Evolutionary conservation across 1,140 invertebrate genomes (phyloP).

Genomic region (Formica selysi): DNA sequence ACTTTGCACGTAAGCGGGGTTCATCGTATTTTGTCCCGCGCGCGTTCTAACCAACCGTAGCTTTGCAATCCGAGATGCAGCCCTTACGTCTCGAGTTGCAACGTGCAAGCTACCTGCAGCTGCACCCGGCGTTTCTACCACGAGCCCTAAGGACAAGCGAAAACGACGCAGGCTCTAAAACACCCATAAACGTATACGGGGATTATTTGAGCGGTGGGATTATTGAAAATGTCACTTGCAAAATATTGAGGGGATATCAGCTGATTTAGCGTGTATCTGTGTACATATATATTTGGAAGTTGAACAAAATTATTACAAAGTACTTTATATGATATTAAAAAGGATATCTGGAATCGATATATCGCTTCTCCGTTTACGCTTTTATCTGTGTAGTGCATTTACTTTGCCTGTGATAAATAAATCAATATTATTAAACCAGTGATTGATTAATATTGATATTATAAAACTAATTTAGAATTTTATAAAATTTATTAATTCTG

Average conservation of each 20-base stretch:
- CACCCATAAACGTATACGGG: constrained; percentile 33
- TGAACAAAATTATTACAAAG: constrained; percentile 20
- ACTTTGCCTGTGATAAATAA: background rate
- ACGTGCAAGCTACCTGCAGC: constrained; percentile 44
- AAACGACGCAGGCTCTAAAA: constrained; percentile 60
- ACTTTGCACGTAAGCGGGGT: constrained; percentile 1
- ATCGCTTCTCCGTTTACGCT: background rate
- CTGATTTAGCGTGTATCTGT: background rate
- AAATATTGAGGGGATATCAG: constrained; percentile 51
- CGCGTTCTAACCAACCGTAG: constrained; percentile 50
- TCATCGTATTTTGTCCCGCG: constrained; percentile 52
- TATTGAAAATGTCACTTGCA: constrained; percentile 64
- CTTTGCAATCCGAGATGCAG: constrained; percentile 62
- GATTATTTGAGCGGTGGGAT: constrained; percentile 65
- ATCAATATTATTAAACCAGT: background rate
- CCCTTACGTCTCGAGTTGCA: constrained; percentile 62
- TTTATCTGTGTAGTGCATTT: background rate
- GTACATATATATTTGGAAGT: background rate
- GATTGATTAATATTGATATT: background rate
- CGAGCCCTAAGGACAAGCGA: constrained; percentile 45
- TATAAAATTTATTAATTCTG: no score
- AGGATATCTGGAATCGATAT: constrained; percentile 4
- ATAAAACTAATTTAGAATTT: no score
- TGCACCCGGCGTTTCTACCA: constrained; percentile 14
- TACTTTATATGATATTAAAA: background rate